phyloP scores from a whole-genome alignment of 1,140 invertebrate species.

The Vanessa atalanta region DNA sequence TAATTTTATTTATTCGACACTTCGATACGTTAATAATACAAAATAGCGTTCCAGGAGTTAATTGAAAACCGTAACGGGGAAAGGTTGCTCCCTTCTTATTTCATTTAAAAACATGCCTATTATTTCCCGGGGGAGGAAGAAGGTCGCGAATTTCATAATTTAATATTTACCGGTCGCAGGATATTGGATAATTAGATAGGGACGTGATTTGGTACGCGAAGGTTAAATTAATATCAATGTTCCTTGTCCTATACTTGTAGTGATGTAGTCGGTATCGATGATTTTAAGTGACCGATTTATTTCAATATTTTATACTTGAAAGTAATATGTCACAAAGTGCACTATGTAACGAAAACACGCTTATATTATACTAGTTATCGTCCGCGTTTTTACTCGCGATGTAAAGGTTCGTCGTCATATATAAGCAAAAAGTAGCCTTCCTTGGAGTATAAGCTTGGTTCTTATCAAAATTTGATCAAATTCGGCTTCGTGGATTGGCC shows the following conservation, averaged over 20 bases:
- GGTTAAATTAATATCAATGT: constrained; percentile 79
- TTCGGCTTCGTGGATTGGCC: too few species aligned
- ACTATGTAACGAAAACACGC: too few species aligned
- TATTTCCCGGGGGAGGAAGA: constrained; percentile 70
- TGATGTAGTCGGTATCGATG: constrained; percentile 47
- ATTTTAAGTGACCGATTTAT: constrained; percentile 5
- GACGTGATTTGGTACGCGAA: constrained; percentile 74
- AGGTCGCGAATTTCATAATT: constrained; percentile 75
- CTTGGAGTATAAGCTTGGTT: too few species aligned
- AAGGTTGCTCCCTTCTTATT: constrained; percentile 55
- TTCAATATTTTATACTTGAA: neutral
- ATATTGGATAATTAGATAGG: constrained; percentile 76
- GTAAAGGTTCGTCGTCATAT: too few species aligned
- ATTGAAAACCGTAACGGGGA: constrained; percentile 46
- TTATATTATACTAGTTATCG: too few species aligned
- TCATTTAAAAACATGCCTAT: constrained; percentile 70
- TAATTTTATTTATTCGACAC: constrained; percentile 15
- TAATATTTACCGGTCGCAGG: constrained; percentile 71
- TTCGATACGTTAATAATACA: constrained; percentile 36
- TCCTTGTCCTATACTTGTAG: constrained; percentile 63
- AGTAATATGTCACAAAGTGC: neutral
- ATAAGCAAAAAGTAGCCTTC: too few species aligned
- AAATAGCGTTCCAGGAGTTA: constrained; percentile 37
- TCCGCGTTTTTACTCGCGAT: too few species aligned
- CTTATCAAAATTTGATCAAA: too few species aligned